A percentile compares a stretch with the other conserved stretches of the same genome.
phyloP scores from a whole-genome alignment of 2,888 invertebrate species.

The Aphidoletes aphidimyza region DNA sequence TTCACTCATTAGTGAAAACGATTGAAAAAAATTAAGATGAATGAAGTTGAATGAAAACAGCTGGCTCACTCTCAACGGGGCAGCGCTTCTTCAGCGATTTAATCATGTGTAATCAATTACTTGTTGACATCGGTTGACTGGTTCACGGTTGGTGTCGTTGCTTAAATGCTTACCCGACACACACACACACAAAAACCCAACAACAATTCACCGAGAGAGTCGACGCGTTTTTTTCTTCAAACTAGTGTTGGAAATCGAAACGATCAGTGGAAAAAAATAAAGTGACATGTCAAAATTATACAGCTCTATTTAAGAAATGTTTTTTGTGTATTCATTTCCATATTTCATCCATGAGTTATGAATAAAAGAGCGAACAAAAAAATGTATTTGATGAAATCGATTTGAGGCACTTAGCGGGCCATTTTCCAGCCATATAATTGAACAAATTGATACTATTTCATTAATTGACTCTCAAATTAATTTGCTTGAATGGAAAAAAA shows the following conservation, averaged over 20 bases:
- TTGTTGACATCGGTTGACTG: neutral
- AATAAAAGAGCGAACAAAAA: neutral
- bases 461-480: constrained; percentile 23
- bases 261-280: too few relatives aligned
- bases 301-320: too few relatives aligned
- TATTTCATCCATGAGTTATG: too few relatives aligned
- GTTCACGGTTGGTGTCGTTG: neutral
- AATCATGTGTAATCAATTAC: constrained; percentile 2
- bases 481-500: neutral
- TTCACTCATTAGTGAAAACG: constrained; percentile 28
- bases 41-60: neutral
- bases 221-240: neutral
- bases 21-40: neutral
- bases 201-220: neutral
- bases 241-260: too few relatives aligned
- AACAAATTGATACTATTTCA: constrained; percentile 8
- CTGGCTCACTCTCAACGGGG: neutral
- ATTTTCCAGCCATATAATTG: neutral
- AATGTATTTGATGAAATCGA: too few relatives aligned
- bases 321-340: too few relatives aligned
- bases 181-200: too few relatives aligned
- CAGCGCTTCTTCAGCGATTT: neutral
- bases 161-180: neutral
- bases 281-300: too few relatives aligned
- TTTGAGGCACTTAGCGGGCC: too few relatives aligned